These are phyloP conservation scores for Borostomias antarcticus DNA, from an alignment of 2,797 vertebrate genomes.

Conservation along the genomic window DNA sequence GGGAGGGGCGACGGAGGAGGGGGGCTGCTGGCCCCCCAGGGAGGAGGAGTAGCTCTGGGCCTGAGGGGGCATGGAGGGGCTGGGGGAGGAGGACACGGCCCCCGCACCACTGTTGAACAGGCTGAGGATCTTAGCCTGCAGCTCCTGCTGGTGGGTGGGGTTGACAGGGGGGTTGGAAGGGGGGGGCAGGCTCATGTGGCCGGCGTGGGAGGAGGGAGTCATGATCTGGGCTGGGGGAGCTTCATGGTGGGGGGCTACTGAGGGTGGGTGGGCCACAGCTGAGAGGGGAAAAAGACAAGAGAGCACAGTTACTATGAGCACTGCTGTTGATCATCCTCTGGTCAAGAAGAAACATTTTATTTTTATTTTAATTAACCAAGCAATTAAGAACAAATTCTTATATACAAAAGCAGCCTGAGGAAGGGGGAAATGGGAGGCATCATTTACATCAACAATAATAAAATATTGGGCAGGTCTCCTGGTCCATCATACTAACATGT, in stretches of 20 bases:
- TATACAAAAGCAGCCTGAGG: neutral
- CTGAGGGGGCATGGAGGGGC: constrained; percentile 45
- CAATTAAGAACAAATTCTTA: too few species aligned
- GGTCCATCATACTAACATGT: too few species aligned
- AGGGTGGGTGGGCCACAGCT: constrained; percentile 45
- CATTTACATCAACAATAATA: too few species aligned
- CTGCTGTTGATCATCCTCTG: neutral
- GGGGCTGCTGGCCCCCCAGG: constrained; percentile 36
- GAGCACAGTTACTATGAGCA: neutral
- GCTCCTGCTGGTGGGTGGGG: constrained; percentile 86
- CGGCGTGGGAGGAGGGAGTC: constrained; percentile 42
- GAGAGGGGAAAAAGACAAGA: neutral
- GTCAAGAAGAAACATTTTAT: neutral
- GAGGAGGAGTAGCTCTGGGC: constrained; percentile 64
- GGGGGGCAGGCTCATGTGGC: constrained; percentile 58
- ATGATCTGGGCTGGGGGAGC: constrained; percentile 45
- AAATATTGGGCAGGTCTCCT: too few species aligned
- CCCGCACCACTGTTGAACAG: constrained; percentile 89
- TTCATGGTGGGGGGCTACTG: constrained; percentile 50
- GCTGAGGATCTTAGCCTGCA: constrained; percentile 98
- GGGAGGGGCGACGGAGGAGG: constrained; percentile 29
- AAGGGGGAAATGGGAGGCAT: too few species aligned
- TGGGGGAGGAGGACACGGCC: neutral
- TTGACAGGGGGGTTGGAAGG: constrained; percentile 55
- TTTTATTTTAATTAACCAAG: too few species aligned